A percentile compares a stretch with the other conserved stretches of the same genome.
phyloP scores from a whole-genome alignment of 92 coral and sea anemone genomes.

The Epizoanthus ramosus region DNA sequence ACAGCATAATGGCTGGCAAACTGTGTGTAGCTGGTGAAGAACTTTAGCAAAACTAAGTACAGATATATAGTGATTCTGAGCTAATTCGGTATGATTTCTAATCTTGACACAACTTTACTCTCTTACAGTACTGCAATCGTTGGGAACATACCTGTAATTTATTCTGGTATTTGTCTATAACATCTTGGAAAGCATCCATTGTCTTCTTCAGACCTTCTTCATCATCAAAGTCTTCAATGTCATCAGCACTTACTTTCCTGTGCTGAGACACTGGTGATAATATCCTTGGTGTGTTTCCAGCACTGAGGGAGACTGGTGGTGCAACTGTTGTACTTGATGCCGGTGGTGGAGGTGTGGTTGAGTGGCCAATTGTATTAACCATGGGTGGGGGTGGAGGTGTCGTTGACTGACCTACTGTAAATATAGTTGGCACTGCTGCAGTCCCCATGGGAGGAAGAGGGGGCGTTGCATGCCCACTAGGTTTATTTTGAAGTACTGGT shows the following conservation, averaged over 20 bases:
- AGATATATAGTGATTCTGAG: too few relatives aligned
- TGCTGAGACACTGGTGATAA: constrained; percentile 72
- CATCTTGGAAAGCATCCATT: constrained; percentile 96
- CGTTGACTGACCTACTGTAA: constrained; percentile 46
- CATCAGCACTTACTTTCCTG: constrained; percentile 48
- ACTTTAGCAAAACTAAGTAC: too few relatives aligned
- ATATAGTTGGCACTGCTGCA: constrained; percentile 26
- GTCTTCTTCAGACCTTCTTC: constrained; percentile 89
- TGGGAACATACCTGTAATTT: constrained; percentile 56
- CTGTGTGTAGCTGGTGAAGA: too few relatives aligned
- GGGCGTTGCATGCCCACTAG: constrained; percentile 51
- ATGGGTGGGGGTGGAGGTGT: constrained; percentile 49
- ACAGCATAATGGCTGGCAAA: too few relatives aligned
- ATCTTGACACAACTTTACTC: too few relatives aligned
- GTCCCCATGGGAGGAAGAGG: constrained; percentile 38
- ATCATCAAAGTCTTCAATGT: constrained; percentile 62
- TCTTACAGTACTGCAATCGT: background rate
- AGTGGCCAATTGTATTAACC: constrained; percentile 41
- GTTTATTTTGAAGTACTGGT: constrained; percentile 32
- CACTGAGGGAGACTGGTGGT: constrained; percentile 69
- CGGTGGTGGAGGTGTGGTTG: constrained; percentile 70
- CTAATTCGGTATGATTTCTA: too few relatives aligned
- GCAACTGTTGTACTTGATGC: constrained; percentile 27
- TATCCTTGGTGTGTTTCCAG: constrained; percentile 89
- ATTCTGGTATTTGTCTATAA: constrained; percentile 70